phyloP scores from a whole-genome alignment of 2,888 invertebrate genomes.

The Pocota personata region DNA sequence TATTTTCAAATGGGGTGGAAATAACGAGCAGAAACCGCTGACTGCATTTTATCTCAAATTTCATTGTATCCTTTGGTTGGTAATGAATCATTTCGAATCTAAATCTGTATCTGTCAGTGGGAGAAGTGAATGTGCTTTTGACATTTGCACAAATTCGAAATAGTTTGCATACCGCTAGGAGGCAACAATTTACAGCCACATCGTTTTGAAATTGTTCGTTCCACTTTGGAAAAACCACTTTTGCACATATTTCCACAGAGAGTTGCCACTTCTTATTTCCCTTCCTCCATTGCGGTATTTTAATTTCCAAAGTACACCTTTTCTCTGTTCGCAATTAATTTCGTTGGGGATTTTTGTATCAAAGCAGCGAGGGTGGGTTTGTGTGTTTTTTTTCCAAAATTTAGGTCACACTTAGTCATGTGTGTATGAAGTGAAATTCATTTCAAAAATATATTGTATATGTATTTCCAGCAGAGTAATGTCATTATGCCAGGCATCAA shows the following conservation, averaged over 20 bases:
- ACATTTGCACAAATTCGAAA: constrained; percentile 18
- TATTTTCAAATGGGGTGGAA: constrained; percentile 70
- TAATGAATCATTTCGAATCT: constrained; percentile 53
- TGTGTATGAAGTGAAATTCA: constrained; percentile 25
- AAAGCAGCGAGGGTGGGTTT: constrained; percentile 7
- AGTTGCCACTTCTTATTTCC: constrained; percentile 12
- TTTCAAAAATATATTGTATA: constrained; percentile 30
- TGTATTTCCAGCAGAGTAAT: constrained; percentile 50
- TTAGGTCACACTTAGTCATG: constrained; percentile 56
- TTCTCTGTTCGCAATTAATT: constrained; percentile 68
- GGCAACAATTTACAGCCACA: background rate
- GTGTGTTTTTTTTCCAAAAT: constrained; percentile 50
- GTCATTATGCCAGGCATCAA: constrained; percentile 60
- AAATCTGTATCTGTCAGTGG: constrained; percentile 14
- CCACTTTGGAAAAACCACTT: constrained; percentile 45
- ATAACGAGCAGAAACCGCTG: constrained; percentile 65
- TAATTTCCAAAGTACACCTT: constrained; percentile 71
- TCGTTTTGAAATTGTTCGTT: constrained; percentile 8
- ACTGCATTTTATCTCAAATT: constrained; percentile 64
- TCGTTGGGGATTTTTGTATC: constrained; percentile 49
- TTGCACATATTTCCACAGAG: constrained; percentile 62
- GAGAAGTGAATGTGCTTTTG: constrained; percentile 16
- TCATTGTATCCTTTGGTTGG: constrained; percentile 26
- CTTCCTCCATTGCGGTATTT: constrained; percentile 46
- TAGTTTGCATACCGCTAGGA: constrained; percentile 16